Base-by-base conservation (phyloP, 1,140 invertebrate genomes). In the Bombus vancouverensis region DNA sequence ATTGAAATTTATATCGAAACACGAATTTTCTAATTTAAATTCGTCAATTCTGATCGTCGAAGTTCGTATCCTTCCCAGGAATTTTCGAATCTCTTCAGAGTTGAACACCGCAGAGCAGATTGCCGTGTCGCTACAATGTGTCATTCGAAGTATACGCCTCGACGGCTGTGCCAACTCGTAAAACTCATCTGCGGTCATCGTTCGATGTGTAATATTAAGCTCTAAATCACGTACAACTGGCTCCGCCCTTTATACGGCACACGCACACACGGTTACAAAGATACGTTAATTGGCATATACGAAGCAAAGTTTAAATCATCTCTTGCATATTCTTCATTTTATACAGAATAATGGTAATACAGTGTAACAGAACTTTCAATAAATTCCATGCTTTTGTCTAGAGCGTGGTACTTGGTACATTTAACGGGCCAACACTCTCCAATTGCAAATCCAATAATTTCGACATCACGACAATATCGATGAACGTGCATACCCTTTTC, bases 131-230 rank as follows among this genome's bases (percentile, higher is more conserved):
- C 86, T 83, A 88, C 37, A 91, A 93, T 92, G 91, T 91, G 91
- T 93, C 92, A 88, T 90, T 91, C 72, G 66, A 91, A 90, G 89
- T 88, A 87, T 91, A 87, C 91, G 89, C 81, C 72, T 75, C 87
- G 91, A 92, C 90, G 92, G 90, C 92, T 92, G 92, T 91, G 87
- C 90, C 85, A 91, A 92, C 92, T 94, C 94, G 91, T 94, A 94
- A 94, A 94, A 94, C 92, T 93, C 93, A 94, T 94, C 94, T 93
- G 94, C 88, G 93, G 92, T 93, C 92, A 93, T 92, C 89, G 92
- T 57, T 85, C 76, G 77, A 57, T 42, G 77, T 75, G 44, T 71
- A 70, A 81, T 85, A 85, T 85, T 81, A 75, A 81, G 71, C 77
- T 78, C 71, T 73, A 81, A 85, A 85, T 81, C 78, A 81, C 68